Evolutionary conservation across 2,888 invertebrate species (phyloP), one percentile per base, ranked within the genome.

Genomic region (Synergus gifuensis): DNA sequence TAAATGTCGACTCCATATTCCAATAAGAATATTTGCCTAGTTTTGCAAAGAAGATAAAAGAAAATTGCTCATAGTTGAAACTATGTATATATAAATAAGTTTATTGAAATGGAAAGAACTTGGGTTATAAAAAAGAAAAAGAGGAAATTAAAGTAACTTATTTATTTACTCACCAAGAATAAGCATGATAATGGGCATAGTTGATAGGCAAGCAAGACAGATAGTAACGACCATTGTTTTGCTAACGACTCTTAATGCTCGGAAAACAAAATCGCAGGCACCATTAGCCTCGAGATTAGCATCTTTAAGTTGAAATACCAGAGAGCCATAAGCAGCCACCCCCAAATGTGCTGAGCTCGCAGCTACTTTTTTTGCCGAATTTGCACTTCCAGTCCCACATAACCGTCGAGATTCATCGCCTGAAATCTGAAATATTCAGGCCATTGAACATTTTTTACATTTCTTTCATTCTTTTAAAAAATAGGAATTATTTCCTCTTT

Each of bases 271-370:
- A 91, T 96, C 96, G 85, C 95, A 95, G 0, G 95, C 95, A 11
- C 95, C 95, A 2, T 94, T 95, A 0, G 96, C 96, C 88, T 96
- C 96, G 93, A 96, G 94, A 86, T 96, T 96, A 78, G 96, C 96
- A 86, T 96, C 96, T 87, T 96, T 96, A 78, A 96, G 93, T 91
- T 96, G 96, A 89, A 96, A 96, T 60, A 95, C 96, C 86, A 96
- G 95, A 2, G 96, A 96, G 76, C 96, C 96, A 89, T 96, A 96
- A 0, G 96, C 95, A 1, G 93, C 93, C 11, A 93, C 90, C 14
- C 93, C 93, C 76, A 91, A 85, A 4, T 89, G 89, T 2, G 86
- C 87, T 40, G 85, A 86, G 73, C 87, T 93, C 78, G 86, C 83
- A 46, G 83, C 87, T 58, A 89, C 87, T 92, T 93, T 90, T 82